Evolutionary conservation across 2,113 vertebrate species (phyloP).

Genomic region (Ammodytes dubius): DNA sequence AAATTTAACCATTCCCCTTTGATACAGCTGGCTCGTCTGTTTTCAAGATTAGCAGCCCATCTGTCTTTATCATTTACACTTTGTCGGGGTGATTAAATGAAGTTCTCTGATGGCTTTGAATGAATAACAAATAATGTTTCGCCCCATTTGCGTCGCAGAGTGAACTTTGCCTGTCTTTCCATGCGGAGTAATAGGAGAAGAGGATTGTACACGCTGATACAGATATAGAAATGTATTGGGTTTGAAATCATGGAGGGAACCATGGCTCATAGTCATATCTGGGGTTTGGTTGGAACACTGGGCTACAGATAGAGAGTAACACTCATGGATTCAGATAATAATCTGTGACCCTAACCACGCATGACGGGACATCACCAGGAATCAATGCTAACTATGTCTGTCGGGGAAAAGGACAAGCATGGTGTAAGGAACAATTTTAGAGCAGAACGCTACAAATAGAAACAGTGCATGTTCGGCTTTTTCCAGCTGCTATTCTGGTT

Average conservation of each 20-base stretch:
- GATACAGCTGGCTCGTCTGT: conserved; percentile 16
- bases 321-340: conserved; percentile 43
- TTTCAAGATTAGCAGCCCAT: conserved; percentile 48
- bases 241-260: conserved; percentile 1
- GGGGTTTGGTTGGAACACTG: conserved; percentile 10
- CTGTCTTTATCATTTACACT: conserved; percentile 23
- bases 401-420: conserved; percentile 48
- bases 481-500: conserved; percentile 60
- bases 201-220: conserved; percentile 11
- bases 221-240: neutral
- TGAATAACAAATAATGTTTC: conserved; percentile 24
- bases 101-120: conserved; percentile 20
- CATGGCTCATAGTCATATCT: conserved; percentile 3
- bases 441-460: conserved; percentile 47
- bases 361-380: conserved; percentile 34
- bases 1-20: conserved; percentile 30
- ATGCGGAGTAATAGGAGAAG: conserved; percentile 13
- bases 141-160: neutral
- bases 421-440: conserved; percentile 33
- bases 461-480: conserved; percentile 41
- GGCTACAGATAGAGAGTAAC: conserved; percentile 32
- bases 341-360: conserved; percentile 21
- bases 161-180: conserved; percentile 14
- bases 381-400: conserved; percentile 26
- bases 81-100: conserved; percentile 19